Evolutionary conservation across 1,140 invertebrate species (phyloP).

Genomic region (Trachymyrmex cornetzi): DNA sequence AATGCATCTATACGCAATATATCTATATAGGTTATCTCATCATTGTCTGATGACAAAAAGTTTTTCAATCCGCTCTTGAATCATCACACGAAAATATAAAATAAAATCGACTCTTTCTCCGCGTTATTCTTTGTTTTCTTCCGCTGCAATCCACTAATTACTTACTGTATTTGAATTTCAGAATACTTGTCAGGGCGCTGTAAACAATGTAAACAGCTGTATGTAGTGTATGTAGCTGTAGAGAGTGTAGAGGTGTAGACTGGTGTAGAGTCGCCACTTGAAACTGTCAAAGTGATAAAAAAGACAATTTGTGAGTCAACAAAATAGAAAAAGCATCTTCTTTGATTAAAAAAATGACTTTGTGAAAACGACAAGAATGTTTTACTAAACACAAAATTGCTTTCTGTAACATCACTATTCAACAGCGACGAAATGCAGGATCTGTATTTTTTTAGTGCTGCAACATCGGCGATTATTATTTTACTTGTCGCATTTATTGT

Average conservation of each 20-base stretch:
- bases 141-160: background rate
- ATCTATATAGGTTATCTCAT: background rate
- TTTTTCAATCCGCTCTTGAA: background rate
- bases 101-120: background rate
- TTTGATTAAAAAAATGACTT: background rate
- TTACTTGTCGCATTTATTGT: constrained; percentile 59
- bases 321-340: too few species aligned
- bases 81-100: background rate
- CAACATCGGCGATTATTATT: constrained; percentile 54
- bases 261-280: constrained; percentile 10
- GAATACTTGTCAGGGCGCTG: background rate
- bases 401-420: background rate
- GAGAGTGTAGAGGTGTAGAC: too few species aligned
- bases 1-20: background rate
- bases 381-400: background rate
- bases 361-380: constrained; percentile 47
- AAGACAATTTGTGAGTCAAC: background rate
- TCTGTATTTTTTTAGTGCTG: constrained; percentile 23
- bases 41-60: background rate
- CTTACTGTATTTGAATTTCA: background rate
- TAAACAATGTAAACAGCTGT: too few species aligned
- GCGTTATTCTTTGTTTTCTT: background rate
- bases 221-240: too few species aligned
- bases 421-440: constrained; percentile 28
- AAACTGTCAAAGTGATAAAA: background rate